These are phyloP conservation scores for Sebastolobus altivelis DNA, from an alignment of 2,797 vertebrate genomes.

Conservation along the genomic window DNA sequence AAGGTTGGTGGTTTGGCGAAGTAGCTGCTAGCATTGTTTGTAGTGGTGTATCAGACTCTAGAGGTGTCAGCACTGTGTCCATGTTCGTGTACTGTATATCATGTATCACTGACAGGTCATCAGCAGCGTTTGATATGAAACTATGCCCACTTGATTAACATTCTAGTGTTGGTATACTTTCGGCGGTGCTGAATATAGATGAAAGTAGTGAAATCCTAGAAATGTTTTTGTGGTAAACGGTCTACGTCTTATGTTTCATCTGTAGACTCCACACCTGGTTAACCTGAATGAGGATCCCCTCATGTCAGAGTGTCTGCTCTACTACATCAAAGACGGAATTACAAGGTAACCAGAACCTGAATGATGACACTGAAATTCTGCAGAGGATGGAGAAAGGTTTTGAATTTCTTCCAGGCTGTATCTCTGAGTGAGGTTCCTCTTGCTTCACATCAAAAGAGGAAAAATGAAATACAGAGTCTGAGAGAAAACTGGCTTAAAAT, in stretches of 20 bases:
- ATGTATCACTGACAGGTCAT: background rate
- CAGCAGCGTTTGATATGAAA: conserved; percentile 17
- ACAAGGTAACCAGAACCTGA: conserved; percentile 88
- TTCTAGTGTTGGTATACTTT: background rate
- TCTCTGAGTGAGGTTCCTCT: background rate
- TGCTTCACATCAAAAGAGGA: conserved; percentile 33
- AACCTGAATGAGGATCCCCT: conserved; percentile 99
- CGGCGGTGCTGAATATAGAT: background rate
- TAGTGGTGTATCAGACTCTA: conserved; percentile 36
- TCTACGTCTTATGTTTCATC: conserved; percentile 34
- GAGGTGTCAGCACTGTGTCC: conserved; percentile 17
- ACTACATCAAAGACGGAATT: conserved; percentile 99
- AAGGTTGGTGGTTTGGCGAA: conserved; percentile 89
- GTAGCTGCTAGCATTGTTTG: conserved; percentile 47
- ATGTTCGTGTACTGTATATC: background rate
- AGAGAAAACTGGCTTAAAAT: conserved; percentile 20
- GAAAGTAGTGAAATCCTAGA: background rate
- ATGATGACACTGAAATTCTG: conserved; percentile 30
- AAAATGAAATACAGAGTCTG: conserved; percentile 16
- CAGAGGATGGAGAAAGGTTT: conserved; percentile 28
- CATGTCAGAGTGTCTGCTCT: conserved; percentile 99
- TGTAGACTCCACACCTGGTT: conserved; percentile 97
- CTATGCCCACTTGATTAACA: background rate
- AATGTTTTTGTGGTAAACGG: conserved; percentile 21
- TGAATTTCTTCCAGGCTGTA: conserved; percentile 12